Evolutionary conservation across 2,113 vertebrate genomes (phyloP), one percentile per base, ranked within the genome.

Genomic region (Ochotona princeps): DNA sequence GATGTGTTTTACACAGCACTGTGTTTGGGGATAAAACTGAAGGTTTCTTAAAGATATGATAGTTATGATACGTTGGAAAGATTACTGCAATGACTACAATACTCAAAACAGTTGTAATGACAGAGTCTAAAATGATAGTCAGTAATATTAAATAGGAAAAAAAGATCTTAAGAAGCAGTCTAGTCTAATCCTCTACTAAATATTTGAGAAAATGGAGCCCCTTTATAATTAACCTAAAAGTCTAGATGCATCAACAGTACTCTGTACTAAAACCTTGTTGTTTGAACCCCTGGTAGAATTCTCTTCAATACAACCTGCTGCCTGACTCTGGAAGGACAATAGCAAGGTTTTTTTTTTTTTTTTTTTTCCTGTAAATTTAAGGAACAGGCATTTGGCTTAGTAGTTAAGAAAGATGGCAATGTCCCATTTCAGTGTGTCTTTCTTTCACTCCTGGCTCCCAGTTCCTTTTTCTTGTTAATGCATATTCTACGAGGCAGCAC

Each of bases 51-150:
- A 54, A 21, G 28, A 8, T 30, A 4, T 47, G 44, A 18, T 82
- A 63, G 14, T 78, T 67, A 38, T 32, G 73, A 2, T 3, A 75
- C 60, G 81, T 70, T 87, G 70, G 65, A 83, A 91, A 91, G n/a
- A 65, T 73, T 83, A n/a, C 18, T 66, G 8, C 13, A 54, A 12
- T 75, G 26, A 9, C 26, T n/a, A 54, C 72, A 74, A 88, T 83
- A 60, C 7, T 38, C 38, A 63, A 81, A 54, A 66, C 13, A 54
- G 32, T 76, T 92, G 89, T 95, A 81, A 67, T 67, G 28, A 85
- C 61, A 92, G 85, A 92, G 51, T 78, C 10, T 93, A 8, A 90
- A 90, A 66, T 75, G 75, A 82, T n/a, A 35, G 15, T 66, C 65
- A 66, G 67, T 23, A 14, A 76, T 57, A 7, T 82, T 93, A 60